phyloP scores from a whole-genome alignment of 1,140 invertebrate genomes.

The Zaprionus lachaisei region DNA sequence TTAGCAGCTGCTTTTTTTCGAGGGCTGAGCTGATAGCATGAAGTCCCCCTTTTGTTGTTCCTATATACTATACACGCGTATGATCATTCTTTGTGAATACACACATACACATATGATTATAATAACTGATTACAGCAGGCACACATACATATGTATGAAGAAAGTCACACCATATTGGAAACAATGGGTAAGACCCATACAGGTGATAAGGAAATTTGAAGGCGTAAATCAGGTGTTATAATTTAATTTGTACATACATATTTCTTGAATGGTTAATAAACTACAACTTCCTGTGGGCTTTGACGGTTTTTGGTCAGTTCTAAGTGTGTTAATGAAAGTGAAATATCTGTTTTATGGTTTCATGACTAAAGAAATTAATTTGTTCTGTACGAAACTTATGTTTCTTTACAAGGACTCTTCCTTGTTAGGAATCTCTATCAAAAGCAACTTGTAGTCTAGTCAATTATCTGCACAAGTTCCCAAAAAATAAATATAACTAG shows the following conservation, averaged over 20 bases:
- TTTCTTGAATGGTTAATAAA: neutral
- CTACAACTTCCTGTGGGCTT: neutral
- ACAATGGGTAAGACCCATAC: neutral
- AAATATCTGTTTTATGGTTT: no score
- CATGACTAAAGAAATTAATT: no score
- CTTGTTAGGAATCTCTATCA: neutral
- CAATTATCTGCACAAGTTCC: neutral
- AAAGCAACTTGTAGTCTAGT: neutral
- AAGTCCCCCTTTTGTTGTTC: conserved; percentile 1
- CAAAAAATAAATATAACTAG: neutral
- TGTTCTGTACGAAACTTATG: no score
- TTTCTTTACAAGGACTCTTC: no score
- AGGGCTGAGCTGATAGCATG: neutral
- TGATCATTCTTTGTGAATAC: neutral
- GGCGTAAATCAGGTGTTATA: neutral
- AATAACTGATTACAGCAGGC: neutral
- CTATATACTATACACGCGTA: conserved; percentile 2
- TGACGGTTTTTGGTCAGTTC: neutral
- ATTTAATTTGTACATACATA: neutral
- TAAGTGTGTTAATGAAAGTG: neutral
- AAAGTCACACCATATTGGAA: conserved; percentile 6
- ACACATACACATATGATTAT: neutral
- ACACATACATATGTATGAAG: neutral
- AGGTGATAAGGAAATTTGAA: conserved; percentile 5
- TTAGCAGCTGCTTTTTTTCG: conserved; percentile 3